Evolutionary conservation across 2,888 invertebrate species (phyloP).

Genomic region (Eurytoma californica): DNA sequence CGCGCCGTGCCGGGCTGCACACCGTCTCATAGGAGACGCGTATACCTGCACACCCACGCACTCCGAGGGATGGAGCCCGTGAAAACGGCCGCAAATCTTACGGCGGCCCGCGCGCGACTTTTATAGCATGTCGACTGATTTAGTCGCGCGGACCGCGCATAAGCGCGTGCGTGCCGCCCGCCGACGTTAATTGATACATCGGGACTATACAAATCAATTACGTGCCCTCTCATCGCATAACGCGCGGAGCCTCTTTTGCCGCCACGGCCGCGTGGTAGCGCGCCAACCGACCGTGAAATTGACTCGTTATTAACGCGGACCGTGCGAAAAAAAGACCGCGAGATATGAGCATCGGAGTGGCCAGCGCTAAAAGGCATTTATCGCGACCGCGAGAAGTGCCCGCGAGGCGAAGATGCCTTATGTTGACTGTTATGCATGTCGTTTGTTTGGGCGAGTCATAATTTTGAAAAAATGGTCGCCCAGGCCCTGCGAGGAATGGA

Average conservation of each 20-base stretch:
- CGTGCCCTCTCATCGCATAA: slow-evolving; percentile 34
- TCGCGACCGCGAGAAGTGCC: slow-evolving; percentile 1
- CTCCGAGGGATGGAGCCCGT: slow-evolving; percentile 10
- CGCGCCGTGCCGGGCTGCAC: slow-evolving; percentile 59
- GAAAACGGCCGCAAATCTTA: slow-evolving; percentile 58
- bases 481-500: slow-evolving; percentile 10
- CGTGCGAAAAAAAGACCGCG: slow-evolving; percentile 33
- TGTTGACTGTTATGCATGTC: slow-evolving; percentile 40
- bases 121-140: slow-evolving; percentile 63
- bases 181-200: slow-evolving; percentile 59
- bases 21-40: background rate
- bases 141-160: slow-evolving; percentile 50
- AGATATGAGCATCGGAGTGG: background rate
- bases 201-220: slow-evolving; percentile 59
- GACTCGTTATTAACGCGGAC: slow-evolving; percentile 54
- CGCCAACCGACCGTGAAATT: slow-evolving; percentile 52
- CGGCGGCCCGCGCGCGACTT: slow-evolving; percentile 56
- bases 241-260: slow-evolving; percentile 5
- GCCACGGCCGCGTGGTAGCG: background rate
- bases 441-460: slow-evolving; percentile 42
- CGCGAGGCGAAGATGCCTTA: slow-evolving; percentile 20
- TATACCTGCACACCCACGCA: slow-evolving; percentile 31
- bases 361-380: slow-evolving; percentile 37
- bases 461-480: slow-evolving; percentile 40
- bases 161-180: slow-evolving; percentile 10